These are phyloP conservation scores for Cynaeus angustus DNA, from an alignment of 2,888 invertebrate genomes.

Conservation along the genomic window DNA sequence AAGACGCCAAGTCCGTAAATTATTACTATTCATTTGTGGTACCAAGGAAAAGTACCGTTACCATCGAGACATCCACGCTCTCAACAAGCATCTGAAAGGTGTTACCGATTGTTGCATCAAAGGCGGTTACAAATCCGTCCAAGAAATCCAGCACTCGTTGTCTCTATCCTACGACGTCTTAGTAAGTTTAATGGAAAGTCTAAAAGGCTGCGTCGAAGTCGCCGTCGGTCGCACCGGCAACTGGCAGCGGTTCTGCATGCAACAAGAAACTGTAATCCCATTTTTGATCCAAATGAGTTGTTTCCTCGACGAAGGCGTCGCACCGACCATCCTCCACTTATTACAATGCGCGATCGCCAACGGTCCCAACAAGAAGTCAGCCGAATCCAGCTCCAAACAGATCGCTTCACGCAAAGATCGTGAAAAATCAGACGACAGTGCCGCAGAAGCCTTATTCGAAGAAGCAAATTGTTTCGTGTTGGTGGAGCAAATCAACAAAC, in stretches of 20 bases:
- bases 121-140: constrained; percentile 72
- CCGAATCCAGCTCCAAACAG: constrained; percentile 50
- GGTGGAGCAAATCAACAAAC: constrained; percentile 82
- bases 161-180: constrained; percentile 89
- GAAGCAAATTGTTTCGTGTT: constrained; percentile 80
- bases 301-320: constrained; percentile 91
- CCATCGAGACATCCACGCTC: constrained; percentile 92
- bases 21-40: constrained; percentile 93
- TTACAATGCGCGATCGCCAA: constrained; percentile 89
- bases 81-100: constrained; percentile 87
- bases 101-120: constrained; percentile 55
- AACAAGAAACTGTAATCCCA: constrained; percentile 83
- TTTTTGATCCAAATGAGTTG: constrained; percentile 90
- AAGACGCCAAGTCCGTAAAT: constrained; percentile 92
- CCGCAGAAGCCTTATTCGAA: constrained; percentile 79
- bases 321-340: constrained; percentile 91
- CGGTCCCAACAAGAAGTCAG: constrained; percentile 53
- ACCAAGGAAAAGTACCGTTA: constrained; percentile 97
- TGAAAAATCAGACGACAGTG: constrained; percentile 80
- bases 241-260: constrained; percentile 93
- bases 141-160: constrained; percentile 71
- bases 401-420: constrained; percentile 74
- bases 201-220: constrained; percentile 95
- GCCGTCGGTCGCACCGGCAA: constrained; percentile 93
- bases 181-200: constrained; percentile 95